These are phyloP conservation scores for Microplitis deprimator DNA, from an alignment of 2,888 invertebrate genomes.

Conservation along the genomic window DNA sequence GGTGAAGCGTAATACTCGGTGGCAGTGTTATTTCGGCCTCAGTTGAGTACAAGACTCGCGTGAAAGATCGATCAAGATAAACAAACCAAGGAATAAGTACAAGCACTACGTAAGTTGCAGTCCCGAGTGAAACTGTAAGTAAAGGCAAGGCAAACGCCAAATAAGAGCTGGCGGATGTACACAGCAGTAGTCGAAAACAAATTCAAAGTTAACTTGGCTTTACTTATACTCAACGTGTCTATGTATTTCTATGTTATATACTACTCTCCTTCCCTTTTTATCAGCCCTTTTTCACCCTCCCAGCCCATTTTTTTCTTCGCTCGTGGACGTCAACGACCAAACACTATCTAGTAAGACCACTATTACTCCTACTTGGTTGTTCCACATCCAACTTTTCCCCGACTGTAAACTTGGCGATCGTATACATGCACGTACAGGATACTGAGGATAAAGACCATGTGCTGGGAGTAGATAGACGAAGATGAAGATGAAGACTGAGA, in stretches of 20 bases:
- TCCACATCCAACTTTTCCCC: constrained; percentile 26
- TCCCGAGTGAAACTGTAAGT: constrained; percentile 12
- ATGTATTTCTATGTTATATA: constrained; percentile 10
- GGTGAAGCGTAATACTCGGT: constrained; percentile 7
- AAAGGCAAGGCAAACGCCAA: constrained; percentile 32
- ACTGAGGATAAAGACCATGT: neutral
- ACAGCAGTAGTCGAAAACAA: neutral
- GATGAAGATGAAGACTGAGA: neutral
- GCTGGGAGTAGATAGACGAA: neutral
- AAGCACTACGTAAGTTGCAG: neutral
- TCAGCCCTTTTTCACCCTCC: neutral
- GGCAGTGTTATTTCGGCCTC: neutral
- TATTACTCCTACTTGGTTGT: constrained; percentile 24
- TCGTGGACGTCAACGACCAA: constrained; percentile 25
- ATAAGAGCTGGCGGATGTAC: neutral
- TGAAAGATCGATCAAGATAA: constrained; percentile 43
- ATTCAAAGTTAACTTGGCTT: neutral
- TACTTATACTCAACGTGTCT: neutral
- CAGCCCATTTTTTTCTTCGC: neutral
- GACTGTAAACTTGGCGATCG: constrained; percentile 29
- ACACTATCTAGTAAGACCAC: constrained; percentile 22
- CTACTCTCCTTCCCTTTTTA: neutral
- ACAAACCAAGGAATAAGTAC: constrained; percentile 32
- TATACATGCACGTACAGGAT: constrained; percentile 18
- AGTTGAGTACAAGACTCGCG: constrained; percentile 14